These are phyloP conservation scores for Thalassarche chlororhynchos DNA, from an alignment of 2,113 vertebrate genomes.

Conservation along the genomic window DNA sequence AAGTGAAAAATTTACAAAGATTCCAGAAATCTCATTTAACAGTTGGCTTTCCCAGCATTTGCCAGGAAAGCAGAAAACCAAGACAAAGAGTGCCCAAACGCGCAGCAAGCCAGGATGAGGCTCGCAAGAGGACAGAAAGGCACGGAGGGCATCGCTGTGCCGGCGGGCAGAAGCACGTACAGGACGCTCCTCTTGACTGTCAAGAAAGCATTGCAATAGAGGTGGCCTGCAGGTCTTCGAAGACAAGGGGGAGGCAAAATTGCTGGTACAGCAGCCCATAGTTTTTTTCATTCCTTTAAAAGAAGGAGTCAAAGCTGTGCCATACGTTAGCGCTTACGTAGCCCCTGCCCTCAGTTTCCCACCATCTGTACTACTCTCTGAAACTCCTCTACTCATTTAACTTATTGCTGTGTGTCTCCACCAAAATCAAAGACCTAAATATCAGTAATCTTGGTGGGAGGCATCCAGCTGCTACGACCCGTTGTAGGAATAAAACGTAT, in stretches of 20 bases:
- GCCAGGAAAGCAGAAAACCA: background rate
- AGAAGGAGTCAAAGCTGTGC: background rate
- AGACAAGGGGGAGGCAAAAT: background rate
- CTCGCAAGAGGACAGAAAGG: background rate
- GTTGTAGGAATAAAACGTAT: background rate
- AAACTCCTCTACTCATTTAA: background rate
- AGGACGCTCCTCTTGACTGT: background rate
- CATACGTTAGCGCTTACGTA: slow-evolving; percentile 22
- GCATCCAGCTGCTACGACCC: slow-evolving; percentile 19
- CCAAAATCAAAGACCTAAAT: slow-evolving; percentile 6
- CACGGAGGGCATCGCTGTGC: background rate
- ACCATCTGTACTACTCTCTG: slow-evolving; percentile 33
- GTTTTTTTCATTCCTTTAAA: background rate
- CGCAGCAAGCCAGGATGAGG: background rate
- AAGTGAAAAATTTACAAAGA: background rate
- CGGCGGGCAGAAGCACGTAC: background rate
- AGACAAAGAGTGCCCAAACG: background rate
- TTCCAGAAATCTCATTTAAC: background rate
- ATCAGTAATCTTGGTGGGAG: slow-evolving; percentile 43
- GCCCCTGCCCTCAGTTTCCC: slow-evolving; percentile 32
- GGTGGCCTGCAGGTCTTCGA: background rate
- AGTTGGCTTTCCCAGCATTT: background rate
- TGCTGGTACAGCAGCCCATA: background rate
- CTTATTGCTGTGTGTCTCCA: background rate
- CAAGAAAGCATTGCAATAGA: background rate